Percentiles rank a stretch among this genome's conserved stretches.
Evolutionary conservation across 1,140 invertebrate species (phyloP).

Genomic region (Carposina sasakii): DNA sequence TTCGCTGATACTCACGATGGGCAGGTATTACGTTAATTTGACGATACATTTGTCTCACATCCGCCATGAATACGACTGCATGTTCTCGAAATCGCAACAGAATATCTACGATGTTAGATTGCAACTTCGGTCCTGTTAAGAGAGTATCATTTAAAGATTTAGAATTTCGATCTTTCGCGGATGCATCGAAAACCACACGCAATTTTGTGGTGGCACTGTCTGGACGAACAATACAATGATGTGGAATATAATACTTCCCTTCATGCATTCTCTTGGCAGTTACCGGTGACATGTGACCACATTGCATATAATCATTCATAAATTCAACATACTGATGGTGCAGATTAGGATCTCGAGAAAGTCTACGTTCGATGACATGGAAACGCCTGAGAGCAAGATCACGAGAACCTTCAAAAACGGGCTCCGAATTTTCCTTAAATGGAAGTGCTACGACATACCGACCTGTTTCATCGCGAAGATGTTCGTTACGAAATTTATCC

Average conservation of each 20-base stretch:
- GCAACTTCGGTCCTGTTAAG: slow-evolving; percentile 14
- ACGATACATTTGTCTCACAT: slow-evolving; percentile 16
- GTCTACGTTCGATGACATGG: slow-evolving; percentile 15
- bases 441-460: slow-evolving; percentile 16
- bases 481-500: background rate
- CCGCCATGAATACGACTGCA: slow-evolving; percentile 13
- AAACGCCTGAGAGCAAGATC: slow-evolving; percentile 23
- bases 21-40: background rate
- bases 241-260: slow-evolving; percentile 52
- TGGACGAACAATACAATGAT: slow-evolving; percentile 54
- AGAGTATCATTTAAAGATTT: slow-evolving; percentile 13
- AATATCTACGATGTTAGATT: slow-evolving; percentile 13
- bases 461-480: slow-evolving; percentile 11
- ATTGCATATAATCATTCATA: slow-evolving; percentile 21
- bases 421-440: slow-evolving; percentile 17
- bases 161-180: slow-evolving; percentile 1
- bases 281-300: slow-evolving; percentile 22
- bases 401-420: slow-evolving; percentile 16
- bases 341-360: slow-evolving; percentile 14
- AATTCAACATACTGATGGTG: slow-evolving; percentile 18
- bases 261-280: background rate
- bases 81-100: slow-evolving; percentile 13
- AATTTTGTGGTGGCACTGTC: slow-evolving; percentile 35
- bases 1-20: slow-evolving; percentile 49
- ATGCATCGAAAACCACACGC: slow-evolving; percentile 46